Evolutionary conservation across 2,797 vertebrate genomes (phyloP), one percentile per base, ranked within the genome.

Genomic region (Salarias fasciatus): DNA sequence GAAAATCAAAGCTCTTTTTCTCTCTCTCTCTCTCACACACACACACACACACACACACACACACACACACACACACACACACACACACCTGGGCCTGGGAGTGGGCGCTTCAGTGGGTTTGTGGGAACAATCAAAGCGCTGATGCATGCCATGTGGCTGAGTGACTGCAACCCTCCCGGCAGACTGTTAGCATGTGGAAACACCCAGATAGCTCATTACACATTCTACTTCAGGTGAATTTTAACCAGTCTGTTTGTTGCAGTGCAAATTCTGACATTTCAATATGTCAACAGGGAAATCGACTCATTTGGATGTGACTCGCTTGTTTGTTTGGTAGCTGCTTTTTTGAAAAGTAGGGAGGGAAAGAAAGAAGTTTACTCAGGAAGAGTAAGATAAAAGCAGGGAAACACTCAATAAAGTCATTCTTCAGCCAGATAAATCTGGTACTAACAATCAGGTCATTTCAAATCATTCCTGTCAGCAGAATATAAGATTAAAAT

Each of bases 231-330:
- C 87, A 72, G 58, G 60, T 86, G 65, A 89, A 89, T 88, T 88
- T 85, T 65, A 68, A 81, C 69, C 78, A 64, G 75, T 33, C 51
- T 55, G 60, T 90, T 92, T 92, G 90, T 93, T 91, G 76, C 80
- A 76, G 87, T 93, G 92, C 88, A 92, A 93, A 94, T 93, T 88
- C 72, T 91, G 92, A 92, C 92, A 92, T 93, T 94, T 92, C 69
- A 83, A 84, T 80, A 80, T 83, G 88, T 72, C 89, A 88, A 75
- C 73, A 60, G 84, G 91, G 85, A 78, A 85, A 88, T 84, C 41
- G 38, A 68, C 85, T 88, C 54, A 87, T 89, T 86, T 88, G 40
- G 91, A 87, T 87, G 67, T 55, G 47, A 35, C 49, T 49, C 6
- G 33, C 50, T 68, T 54, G 73, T 72, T 84, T 78, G 62, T 79